phyloP scores from a whole-genome alignment of 2,888 invertebrate species.

The Pandemis corylana region DNA sequence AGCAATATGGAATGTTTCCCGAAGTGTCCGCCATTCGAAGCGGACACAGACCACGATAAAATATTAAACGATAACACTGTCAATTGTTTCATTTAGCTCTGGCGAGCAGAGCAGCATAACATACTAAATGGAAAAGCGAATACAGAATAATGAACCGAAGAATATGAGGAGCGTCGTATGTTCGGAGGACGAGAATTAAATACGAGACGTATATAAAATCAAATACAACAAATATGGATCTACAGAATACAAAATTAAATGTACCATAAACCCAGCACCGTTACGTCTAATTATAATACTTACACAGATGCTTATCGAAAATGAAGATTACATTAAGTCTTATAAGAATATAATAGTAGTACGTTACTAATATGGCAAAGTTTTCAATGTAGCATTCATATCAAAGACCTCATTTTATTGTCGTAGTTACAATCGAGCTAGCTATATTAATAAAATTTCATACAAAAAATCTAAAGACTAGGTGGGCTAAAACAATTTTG shows the following conservation, averaged over 20 bases:
- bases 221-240: constrained; percentile 75
- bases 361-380: constrained; percentile 85
- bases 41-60: constrained; percentile 4
- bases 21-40: constrained; percentile 50
- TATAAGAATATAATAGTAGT: constrained; percentile 80
- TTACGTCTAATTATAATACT: constrained; percentile 80
- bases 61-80: constrained; percentile 24
- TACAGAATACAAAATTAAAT: constrained; percentile 77
- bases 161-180: constrained; percentile 68
- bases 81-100: constrained; percentile 24
- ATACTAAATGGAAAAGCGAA: constrained; percentile 45
- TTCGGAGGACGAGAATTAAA: constrained; percentile 67
- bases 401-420: constrained; percentile 74
- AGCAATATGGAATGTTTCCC: constrained; percentile 81
- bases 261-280: constrained; percentile 83
- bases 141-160: constrained; percentile 75
- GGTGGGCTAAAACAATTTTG: constrained; percentile 80
- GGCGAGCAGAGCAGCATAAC: constrained; percentile 22
- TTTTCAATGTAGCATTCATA: constrained; percentile 82
- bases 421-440: constrained; percentile 67
- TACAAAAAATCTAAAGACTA: constrained; percentile 78
- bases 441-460: constrained; percentile 69
- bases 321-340: constrained; percentile 78
- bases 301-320: constrained; percentile 75
- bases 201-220: constrained; percentile 76